A percentile compares a stretch with the other conserved stretches of the same genome.
phyloP scores from a whole-genome alignment of 2,888 invertebrate species.

The Papilio protenor region DNA sequence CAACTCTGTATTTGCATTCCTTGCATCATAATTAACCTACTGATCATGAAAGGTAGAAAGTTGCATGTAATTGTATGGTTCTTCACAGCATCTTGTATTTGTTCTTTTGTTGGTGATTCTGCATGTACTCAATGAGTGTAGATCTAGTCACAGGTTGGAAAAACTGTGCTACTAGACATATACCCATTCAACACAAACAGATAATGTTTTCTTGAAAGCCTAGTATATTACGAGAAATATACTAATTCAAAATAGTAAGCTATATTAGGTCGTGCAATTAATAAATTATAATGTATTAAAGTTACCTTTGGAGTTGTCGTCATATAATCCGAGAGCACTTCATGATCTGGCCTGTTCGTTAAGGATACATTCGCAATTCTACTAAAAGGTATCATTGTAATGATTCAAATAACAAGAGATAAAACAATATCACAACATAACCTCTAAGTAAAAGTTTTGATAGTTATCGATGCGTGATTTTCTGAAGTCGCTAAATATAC shows the following conservation, averaged over 20 bases:
- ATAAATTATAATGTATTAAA: constrained; percentile 20
- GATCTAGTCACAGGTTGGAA: constrained; percentile 91
- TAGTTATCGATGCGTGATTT: not conserved
- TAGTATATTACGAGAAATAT: not conserved
- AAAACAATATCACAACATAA: constrained; percentile 41
- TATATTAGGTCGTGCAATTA: not conserved
- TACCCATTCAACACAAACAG: constrained; percentile 85
- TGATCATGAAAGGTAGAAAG: not conserved
- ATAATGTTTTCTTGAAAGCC: constrained; percentile 33
- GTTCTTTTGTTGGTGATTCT: constrained; percentile 52
- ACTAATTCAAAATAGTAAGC: not conserved
- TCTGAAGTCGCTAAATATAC: not conserved
- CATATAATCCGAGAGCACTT: constrained; percentile 76
- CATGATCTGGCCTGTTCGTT: constrained; percentile 74
- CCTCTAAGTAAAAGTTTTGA: constrained; percentile 21
- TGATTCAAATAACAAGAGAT: constrained; percentile 38
- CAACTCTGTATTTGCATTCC: too few relatives aligned
- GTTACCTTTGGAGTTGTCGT: constrained; percentile 72
- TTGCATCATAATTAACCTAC: too few relatives aligned
- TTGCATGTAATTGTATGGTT: not conserved
- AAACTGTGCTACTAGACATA: constrained; percentile 88
- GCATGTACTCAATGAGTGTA: constrained; percentile 91
- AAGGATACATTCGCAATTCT: constrained; percentile 56
- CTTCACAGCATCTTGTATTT: constrained; percentile 26
- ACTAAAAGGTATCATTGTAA: constrained; percentile 35